Evolutionary conservation across 2,113 vertebrate genomes (phyloP).

Genomic region (Polypterus senegalus): DNA sequence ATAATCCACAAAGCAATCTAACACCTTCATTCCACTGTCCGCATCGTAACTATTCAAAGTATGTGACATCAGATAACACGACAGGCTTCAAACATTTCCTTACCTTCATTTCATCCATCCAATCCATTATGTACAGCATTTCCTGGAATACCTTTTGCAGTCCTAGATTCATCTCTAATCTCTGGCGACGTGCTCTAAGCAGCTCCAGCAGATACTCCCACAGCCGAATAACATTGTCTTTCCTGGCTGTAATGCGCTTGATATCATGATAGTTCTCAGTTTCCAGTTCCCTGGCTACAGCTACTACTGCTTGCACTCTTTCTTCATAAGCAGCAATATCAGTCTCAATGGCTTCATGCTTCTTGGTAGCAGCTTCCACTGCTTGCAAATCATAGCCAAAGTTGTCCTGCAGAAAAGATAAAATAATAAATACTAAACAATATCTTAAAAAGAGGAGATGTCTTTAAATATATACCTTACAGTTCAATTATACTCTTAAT

Average conservation of each 20-base stretch:
- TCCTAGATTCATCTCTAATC: conserved; percentile 87
- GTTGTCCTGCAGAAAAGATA: conserved; percentile 65
- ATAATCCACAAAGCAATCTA: not conserved
- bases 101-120: conserved; percentile 99
- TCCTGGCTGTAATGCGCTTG: conserved; percentile 75
- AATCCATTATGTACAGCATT: conserved; percentile 96
- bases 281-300: conserved; percentile 78
- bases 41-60: no score
- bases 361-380: conserved; percentile 90
- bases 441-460: no score
- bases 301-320: conserved; percentile 80
- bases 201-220: conserved; percentile 94
- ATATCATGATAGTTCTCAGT: conserved; percentile 85
- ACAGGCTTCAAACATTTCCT: not conserved
- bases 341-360: conserved; percentile 90
- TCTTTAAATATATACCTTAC: no score
- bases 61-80: no score
- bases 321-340: conserved; percentile 90
- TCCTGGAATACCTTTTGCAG: conserved; percentile 94
- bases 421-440: not conserved
- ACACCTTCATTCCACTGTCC: no score
- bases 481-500: no score
- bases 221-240: conserved; percentile 85
- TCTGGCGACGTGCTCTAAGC: conserved; percentile 68
- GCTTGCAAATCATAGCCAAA: conserved; percentile 96